A percentile compares a stretch with the other conserved stretches of the same genome.
Conservation (phyloP, 1,140 invertebrate genomes). For the Anoplophora glabripennis region DNA sequence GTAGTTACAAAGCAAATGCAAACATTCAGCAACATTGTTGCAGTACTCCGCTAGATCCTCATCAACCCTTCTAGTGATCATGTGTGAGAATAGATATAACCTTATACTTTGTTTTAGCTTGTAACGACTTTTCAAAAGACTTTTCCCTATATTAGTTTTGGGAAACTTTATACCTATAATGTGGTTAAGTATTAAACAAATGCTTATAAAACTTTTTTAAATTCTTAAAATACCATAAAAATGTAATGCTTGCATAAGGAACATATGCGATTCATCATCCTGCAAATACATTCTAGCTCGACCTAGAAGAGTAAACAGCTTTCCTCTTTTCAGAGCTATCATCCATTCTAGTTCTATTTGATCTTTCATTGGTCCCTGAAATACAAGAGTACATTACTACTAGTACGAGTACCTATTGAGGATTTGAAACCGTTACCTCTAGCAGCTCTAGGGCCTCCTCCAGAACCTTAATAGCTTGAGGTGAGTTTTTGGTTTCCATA, state of each 20-base stretch:
- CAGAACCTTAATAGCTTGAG: conserved; percentile 54
- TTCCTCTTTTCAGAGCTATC: conserved; percentile 48
- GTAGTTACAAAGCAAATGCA: conserved; percentile 50
- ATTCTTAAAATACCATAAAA: conserved; percentile 22
- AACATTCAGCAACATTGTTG: conserved; percentile 52
- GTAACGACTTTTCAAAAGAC: conserved; percentile 26
- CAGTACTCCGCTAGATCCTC: conserved; percentile 47
- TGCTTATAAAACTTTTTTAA: conserved; percentile 1
- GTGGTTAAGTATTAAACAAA: not conserved
- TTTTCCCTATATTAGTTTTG: conserved; percentile 23
- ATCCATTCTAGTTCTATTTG: conserved; percentile 45
- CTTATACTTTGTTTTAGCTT: conserved; percentile 28
- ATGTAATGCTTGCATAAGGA: conserved; percentile 20
- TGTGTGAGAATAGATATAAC: conserved; percentile 23
- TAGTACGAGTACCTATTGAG: not conserved
- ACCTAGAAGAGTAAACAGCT: conserved; percentile 51
- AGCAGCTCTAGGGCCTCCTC: conserved; percentile 48
- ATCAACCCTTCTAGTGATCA: conserved; percentile 22
- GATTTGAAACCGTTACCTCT: conserved; percentile 31
- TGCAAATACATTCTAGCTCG: conserved; percentile 48
- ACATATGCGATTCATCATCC: conserved; percentile 42
- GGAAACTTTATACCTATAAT: conserved; percentile 35
- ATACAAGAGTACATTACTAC: not conserved
- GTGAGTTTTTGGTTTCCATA: conserved; percentile 51
- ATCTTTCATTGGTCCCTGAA: conserved; percentile 38